Conservation (phyloP, 2,797 vertebrate species). For the Lates japonicus region DNA sequence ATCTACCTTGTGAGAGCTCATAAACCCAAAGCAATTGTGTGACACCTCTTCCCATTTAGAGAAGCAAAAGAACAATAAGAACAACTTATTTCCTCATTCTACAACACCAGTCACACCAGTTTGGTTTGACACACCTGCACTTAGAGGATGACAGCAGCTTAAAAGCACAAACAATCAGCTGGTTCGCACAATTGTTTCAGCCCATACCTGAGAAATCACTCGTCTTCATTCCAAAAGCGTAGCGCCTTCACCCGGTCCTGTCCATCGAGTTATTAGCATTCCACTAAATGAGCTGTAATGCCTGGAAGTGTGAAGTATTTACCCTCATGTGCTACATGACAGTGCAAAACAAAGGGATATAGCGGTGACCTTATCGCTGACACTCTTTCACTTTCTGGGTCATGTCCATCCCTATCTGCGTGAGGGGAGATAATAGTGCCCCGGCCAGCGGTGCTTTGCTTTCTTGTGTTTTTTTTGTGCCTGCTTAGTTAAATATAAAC, state of each 20-base stretch:
- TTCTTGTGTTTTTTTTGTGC: conserved; percentile 24
- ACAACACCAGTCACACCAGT: conserved; percentile 73
- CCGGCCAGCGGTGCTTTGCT: conserved; percentile 15
- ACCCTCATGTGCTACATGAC: neutral
- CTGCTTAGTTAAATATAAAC: conserved; percentile 79
- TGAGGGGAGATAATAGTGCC: conserved; percentile 41
- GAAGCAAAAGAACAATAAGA: neutral
- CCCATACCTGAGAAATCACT: conserved; percentile 31
- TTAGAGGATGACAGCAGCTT: conserved; percentile 3
- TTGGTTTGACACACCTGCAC: conserved; percentile 22
- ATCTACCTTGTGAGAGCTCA: neutral
- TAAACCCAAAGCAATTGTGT: neutral
- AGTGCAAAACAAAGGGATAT: conserved; percentile 3
- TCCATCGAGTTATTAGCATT: conserved; percentile 4
- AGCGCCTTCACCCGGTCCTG: conserved; percentile 7
- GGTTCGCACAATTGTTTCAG: conserved; percentile 10
- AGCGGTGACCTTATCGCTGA: conserved; percentile 31
- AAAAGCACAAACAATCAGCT: conserved; percentile 33
- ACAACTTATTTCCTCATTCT: conserved; percentile 66
- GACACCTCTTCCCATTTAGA: conserved; percentile 5
- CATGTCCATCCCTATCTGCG: conserved; percentile 49
- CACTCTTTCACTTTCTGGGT: conserved; percentile 47
- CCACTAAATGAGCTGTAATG: neutral
- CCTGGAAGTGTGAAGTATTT: conserved; percentile 21
- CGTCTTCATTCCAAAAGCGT: conserved; percentile 55